These are phyloP conservation scores for Umimayanthus kanabou DNA, from an alignment of 92 coral and sea anemone genomes.

Conservation along the genomic window DNA sequence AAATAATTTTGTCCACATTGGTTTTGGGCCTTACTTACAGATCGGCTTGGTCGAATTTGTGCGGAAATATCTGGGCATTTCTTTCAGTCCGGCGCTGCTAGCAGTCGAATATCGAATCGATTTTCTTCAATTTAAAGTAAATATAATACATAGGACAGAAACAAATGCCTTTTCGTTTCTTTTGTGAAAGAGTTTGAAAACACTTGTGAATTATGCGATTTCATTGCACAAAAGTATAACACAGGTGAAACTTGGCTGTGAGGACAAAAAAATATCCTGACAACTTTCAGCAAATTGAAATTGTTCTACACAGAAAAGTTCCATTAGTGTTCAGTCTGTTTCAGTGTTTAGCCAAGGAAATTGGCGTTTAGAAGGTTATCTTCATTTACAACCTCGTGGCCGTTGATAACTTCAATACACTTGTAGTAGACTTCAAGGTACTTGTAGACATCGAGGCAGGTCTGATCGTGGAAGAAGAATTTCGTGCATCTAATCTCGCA, in stretches of 20 bases:
- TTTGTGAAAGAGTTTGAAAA: constrained; percentile 67
- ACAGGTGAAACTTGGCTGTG: constrained; percentile 35
- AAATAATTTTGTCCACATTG: constrained; percentile 19
- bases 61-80: constrained; percentile 35
- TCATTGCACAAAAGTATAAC: constrained; percentile 51
- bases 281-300: constrained; percentile 36
- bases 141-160: constrained; percentile 62
- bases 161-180: constrained; percentile 64
- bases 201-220: constrained; percentile 41
- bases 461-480: constrained; percentile 90
- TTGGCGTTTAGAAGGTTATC: constrained; percentile 99
- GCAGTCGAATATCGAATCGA: constrained; percentile 34
- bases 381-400: constrained; percentile 98
- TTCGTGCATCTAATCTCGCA: constrained; percentile 98
- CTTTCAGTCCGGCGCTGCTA: constrained; percentile 41
- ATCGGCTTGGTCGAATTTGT: constrained; percentile 23
- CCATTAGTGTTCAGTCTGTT: constrained; percentile 21
- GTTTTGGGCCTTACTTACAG: constrained; percentile 17
- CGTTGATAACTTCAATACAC: constrained; percentile 99
- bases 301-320: constrained; percentile 33
- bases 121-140: constrained; percentile 42
- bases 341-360: constrained; percentile 75
- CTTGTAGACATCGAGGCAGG: constrained; percentile 92
- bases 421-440: constrained; percentile 99
- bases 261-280: constrained; percentile 41